phyloP scores from a whole-genome alignment of 2,888 invertebrate genomes.

The Trichopoda pennipes region DNA sequence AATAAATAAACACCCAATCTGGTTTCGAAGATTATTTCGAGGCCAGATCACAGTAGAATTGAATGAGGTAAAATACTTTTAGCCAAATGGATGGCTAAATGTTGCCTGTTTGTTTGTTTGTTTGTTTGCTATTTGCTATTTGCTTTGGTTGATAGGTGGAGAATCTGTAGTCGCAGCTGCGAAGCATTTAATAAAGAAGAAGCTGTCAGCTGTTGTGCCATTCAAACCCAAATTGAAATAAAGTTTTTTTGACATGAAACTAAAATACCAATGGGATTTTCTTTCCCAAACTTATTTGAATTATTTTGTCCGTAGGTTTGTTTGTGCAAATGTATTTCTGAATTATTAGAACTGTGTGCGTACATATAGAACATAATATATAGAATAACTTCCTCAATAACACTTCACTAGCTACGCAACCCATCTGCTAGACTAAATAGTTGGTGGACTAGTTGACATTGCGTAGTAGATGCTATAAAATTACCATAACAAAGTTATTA shows the following conservation, averaged over 20 bases:
- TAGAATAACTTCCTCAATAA: slow-evolving; percentile 36
- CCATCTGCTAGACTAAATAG: slow-evolving; percentile 16
- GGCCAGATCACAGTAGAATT: slow-evolving; percentile 8
- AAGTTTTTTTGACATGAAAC: slow-evolving; percentile 64
- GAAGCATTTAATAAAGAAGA: slow-evolving; percentile 41
- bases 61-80: slow-evolving; percentile 21
- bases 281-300: slow-evolving; percentile 21
- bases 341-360: slow-evolving; percentile 15
- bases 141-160: slow-evolving; percentile 16
- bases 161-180: background rate
- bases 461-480: slow-evolving; percentile 43
- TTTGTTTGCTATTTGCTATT: slow-evolving; percentile 16
- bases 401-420: background rate
- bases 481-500: slow-evolving; percentile 56
- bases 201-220: slow-evolving; percentile 63
- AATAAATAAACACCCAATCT: slow-evolving; percentile 19
- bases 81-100: slow-evolving; percentile 10
- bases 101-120: slow-evolving; percentile 3
- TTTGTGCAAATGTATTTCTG: slow-evolving; percentile 7
- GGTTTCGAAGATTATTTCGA: slow-evolving; percentile 34
- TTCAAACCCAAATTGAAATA: slow-evolving; percentile 63
- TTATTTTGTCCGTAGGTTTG: background rate
- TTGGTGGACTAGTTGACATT: slow-evolving; percentile 25
- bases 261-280: slow-evolving; percentile 62
- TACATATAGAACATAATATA: slow-evolving; percentile 27